phyloP scores from a whole-genome alignment of 2,113 vertebrate genomes.

The Eulacestoma nigropectus region DNA sequence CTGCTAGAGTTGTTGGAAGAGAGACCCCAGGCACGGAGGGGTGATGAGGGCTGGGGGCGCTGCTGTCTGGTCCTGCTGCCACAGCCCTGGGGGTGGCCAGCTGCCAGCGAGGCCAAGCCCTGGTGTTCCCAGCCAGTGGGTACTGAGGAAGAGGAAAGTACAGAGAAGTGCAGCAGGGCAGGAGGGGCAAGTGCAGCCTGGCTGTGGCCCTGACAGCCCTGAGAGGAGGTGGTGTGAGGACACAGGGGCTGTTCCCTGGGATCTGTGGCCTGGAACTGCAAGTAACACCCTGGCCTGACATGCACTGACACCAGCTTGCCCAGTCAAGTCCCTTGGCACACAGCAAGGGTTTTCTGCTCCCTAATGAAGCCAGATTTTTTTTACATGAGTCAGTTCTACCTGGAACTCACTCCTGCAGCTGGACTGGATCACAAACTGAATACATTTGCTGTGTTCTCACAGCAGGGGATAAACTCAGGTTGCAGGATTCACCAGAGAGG shows the following conservation, averaged over 20 bases:
- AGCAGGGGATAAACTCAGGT: not conserved
- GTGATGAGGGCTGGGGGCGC: accelerated
- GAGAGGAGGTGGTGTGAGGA: not conserved
- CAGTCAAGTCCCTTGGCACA: not conserved
- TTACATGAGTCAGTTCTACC: not conserved
- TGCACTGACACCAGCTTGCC: accelerated
- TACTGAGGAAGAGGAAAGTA: not conserved
- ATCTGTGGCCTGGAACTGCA: not conserved
- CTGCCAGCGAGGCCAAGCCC: not conserved
- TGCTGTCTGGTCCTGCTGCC: not conserved
- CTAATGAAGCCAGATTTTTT: not conserved
- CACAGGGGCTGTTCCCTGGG: accelerated
- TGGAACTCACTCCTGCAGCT: not conserved
- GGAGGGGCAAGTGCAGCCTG: not conserved
- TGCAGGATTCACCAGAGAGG: not conserved
- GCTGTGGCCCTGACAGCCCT: not conserved
- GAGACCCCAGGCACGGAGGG: accelerated
- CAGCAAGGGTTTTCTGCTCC: not conserved
- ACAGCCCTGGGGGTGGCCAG: not conserved
- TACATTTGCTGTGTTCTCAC: not conserved
- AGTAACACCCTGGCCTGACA: not conserved
- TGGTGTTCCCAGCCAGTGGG: not conserved
- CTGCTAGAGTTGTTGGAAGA: not conserved
- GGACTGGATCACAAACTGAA: not conserved
- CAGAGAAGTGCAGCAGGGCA: not conserved